Base-by-base conservation (phyloP, 2,888 invertebrate species). In the Lomographa bimaculata region DNA sequence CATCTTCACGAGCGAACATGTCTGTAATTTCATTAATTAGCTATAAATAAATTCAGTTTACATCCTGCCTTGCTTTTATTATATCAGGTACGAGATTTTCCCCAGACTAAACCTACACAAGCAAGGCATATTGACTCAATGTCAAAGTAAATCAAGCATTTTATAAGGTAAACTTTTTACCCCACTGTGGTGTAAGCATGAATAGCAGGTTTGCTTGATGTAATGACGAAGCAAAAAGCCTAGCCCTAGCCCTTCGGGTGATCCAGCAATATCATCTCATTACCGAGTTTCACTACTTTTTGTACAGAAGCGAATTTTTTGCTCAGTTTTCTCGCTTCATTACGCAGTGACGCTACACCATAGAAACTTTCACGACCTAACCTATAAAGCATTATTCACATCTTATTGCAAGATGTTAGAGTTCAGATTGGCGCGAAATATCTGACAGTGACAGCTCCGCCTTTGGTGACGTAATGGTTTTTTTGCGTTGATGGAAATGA, bases 211-310 rank as follows among this genome's bases (percentile, higher is more conserved):
- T n/a, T n/a, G n/a, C n/a, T n/a, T n/a, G n/a, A n/a, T n/a, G n/a
- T n/a, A n/a, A 34, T 41, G 41, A 35, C 17, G 2, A 11, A 11
- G 29, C 35, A 11, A 14, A 12, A 12, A 14, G 3, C 7, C 6
- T 10, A 18, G 26, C 27, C 27, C 36, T 38, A 34, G 30, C 40
- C 18, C 23, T 28, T 10, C 34, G 30, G 49, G 47, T 50, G 54
- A 52, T 37, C 30, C 25, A 38, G 42, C 54, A 47, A 32, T 52
- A 50, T 45, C 30, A 20, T 43, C 45, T 49, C 47, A 54, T 51
- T 54, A 50, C 47, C 21, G 39, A 54, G 39, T 50, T 54, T 44
- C 47, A 28, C 43, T 44, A 46, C 21, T 53, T 47, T 53, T 54
- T 50, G 46, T 46, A 43, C 43, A 7, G 11, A 18, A 18, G 46